A percentile compares a stretch with the other conserved stretches of the same genome.
These are phyloP conservation scores for Tholera decimalis DNA, from an alignment of 2,888 invertebrate genomes.

Conservation along the genomic window DNA sequence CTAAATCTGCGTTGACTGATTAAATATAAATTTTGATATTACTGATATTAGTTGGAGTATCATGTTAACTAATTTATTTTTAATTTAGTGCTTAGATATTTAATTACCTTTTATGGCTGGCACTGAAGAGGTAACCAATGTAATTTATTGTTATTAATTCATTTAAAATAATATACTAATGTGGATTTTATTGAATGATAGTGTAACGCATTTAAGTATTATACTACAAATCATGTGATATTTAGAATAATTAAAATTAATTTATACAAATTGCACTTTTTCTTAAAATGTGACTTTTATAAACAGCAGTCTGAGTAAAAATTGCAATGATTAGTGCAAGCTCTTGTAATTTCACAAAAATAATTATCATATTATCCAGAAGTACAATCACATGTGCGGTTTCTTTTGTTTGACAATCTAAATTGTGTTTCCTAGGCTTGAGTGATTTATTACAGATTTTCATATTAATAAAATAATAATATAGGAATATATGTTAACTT, in stretches of 20 bases:
- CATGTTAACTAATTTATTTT: slow-evolving; percentile 1
- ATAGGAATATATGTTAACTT: too few relatives aligned
- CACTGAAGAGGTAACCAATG: neutral
- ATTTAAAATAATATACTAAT: neutral
- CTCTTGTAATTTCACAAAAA: too few relatives aligned
- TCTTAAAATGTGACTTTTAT: neutral
- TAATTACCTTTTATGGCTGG: neutral
- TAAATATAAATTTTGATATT: neutral
- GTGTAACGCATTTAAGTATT: neutral
- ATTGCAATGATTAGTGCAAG: too few relatives aligned
- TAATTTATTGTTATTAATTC: neutral
- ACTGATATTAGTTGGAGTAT: neutral
- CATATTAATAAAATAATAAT: too few relatives aligned
- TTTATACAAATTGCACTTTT: neutral
- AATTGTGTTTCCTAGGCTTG: too few relatives aligned
- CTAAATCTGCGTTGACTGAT: neutral
- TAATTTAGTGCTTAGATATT: neutral
- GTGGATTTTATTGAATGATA: neutral
- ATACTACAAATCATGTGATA: slow-evolving; percentile 3
- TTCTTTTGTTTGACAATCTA: too few relatives aligned
- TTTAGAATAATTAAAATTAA: slow-evolving; percentile 8
- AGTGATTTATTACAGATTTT: too few relatives aligned
- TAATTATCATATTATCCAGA: too few relatives aligned
- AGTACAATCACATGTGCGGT: too few relatives aligned
- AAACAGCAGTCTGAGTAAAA: too few relatives aligned